Evolutionary conservation across 2,797 vertebrate genomes (phyloP).

Genomic region (Mormyrus proboscirostris): DNA sequence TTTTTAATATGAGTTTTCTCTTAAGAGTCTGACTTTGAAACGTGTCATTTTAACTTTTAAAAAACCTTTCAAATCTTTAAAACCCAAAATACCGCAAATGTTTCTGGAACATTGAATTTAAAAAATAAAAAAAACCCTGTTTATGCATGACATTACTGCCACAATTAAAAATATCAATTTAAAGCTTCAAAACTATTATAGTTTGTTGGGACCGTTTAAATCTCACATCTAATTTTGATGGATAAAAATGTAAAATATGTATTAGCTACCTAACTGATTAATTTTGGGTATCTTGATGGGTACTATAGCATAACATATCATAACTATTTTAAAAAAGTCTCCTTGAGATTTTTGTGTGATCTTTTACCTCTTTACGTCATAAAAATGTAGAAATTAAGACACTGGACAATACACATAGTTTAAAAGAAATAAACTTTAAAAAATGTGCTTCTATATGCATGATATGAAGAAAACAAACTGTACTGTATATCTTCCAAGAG

Average conservation of each 20-base stretch:
- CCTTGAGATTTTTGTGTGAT: neutral
- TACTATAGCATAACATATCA: conserved; percentile 1
- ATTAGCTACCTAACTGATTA: neutral
- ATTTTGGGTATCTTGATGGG: neutral
- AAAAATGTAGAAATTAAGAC: neutral
- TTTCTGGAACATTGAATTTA: neutral
- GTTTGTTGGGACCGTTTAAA: neutral
- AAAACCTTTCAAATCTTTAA: neutral
- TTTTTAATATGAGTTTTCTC: neutral
- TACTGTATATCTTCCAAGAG: neutral
- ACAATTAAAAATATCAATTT: neutral
- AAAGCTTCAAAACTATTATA: neutral
- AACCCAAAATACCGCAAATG: neutral
- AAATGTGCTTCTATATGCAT: neutral
- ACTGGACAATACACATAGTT: neutral
- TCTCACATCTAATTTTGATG: neutral
- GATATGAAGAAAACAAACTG: neutral
- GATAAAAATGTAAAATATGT: neutral
- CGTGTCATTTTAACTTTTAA: neutral
- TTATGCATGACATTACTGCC: neutral
- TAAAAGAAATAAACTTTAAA: neutral
- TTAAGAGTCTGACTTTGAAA: neutral
- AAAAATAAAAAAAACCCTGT: neutral
- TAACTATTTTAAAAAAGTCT: neutral
- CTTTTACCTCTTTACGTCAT: neutral